Percentiles rank a stretch among this genome's conserved stretches.
Conservation (phyloP, 1,140 invertebrate species). For the Leptinotarsa lineolata region DNA sequence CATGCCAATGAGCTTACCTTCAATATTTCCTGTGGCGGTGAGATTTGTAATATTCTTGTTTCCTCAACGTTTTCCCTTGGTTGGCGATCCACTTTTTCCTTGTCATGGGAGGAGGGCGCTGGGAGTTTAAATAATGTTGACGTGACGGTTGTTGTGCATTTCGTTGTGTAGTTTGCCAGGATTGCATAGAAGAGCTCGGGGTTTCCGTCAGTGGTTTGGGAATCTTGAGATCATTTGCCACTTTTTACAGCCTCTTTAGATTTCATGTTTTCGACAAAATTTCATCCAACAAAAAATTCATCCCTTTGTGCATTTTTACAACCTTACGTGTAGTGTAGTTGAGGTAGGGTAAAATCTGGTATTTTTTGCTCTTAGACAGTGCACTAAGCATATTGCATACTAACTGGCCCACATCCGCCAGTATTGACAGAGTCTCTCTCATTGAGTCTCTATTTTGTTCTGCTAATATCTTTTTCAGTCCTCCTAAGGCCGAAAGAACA, state of each 20-base stretch:
- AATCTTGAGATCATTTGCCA: not conserved
- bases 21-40: too few species aligned
- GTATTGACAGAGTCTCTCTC: not conserved
- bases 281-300: constrained; percentile 11
- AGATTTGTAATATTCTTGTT: too few species aligned
- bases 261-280: constrained; percentile 23
- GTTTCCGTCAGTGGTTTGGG: not conserved
- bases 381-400: not conserved
- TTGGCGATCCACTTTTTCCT: not conserved
- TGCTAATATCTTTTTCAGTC: not conserved
- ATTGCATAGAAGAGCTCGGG: not conserved
- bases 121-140: not conserved
- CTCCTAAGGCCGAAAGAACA: not conserved
- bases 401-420: not conserved
- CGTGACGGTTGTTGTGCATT: not conserved
- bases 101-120: not conserved
- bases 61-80: not conserved
- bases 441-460: not conserved
- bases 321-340: not conserved
- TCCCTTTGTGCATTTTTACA: constrained; percentile 1
- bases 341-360: not conserved
- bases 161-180: not conserved
- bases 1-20: too few species aligned
- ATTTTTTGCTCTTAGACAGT: not conserved
- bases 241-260: not conserved